Conservation (phyloP, 2,113 vertebrate genomes). For the Phylloscopus trochiloides region DNA sequence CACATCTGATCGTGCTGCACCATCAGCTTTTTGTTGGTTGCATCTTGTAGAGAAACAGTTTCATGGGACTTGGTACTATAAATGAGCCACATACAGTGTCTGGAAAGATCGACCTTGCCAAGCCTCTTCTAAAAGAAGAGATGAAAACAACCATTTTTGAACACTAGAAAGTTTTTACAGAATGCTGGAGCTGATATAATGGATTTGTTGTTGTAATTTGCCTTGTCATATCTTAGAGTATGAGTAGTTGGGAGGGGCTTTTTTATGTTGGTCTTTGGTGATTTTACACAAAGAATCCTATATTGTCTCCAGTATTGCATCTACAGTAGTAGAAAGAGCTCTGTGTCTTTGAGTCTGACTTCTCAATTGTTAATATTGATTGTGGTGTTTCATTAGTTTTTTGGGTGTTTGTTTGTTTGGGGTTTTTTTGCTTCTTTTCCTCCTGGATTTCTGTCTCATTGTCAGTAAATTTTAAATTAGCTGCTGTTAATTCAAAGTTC, state of each 20-base stretch:
- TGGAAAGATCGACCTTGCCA: background rate
- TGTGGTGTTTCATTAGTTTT: background rate
- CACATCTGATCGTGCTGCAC: background rate
- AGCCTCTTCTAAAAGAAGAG: background rate
- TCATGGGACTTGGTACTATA: background rate
- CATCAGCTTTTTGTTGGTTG: background rate
- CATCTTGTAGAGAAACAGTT: background rate
- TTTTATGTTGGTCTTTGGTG: background rate
- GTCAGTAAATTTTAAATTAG: background rate
- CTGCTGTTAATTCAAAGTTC: background rate
- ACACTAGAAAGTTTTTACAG: background rate
- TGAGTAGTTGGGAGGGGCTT: background rate
- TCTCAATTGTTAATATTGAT: background rate
- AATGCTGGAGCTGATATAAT: background rate
- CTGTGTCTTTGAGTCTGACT: background rate
- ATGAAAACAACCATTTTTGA: background rate
- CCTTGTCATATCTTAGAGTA: background rate
- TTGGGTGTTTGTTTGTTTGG: rapidly evolving
- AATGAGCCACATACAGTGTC: background rate
- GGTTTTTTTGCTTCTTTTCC: background rate
- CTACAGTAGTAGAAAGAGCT: background rate
- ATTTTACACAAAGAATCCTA: background rate
- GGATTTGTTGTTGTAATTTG: background rate
- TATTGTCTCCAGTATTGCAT: background rate
- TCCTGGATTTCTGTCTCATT: background rate